Base-by-base conservation (phyloP, 2,113 vertebrate species). In the Aspidoscelis tigris region DNA sequence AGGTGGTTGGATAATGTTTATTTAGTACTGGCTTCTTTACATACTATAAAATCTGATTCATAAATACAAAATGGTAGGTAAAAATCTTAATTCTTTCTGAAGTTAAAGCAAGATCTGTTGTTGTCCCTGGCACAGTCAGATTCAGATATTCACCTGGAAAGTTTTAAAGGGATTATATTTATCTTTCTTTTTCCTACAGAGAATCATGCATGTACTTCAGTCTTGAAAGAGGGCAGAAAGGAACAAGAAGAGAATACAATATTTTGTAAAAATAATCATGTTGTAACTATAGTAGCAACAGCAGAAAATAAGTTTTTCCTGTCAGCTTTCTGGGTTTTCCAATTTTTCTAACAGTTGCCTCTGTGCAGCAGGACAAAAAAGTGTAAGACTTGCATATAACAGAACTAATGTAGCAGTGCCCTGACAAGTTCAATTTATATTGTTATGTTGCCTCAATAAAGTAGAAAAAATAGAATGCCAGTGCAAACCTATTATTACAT, bases 391-490 rank as follows among this genome's bases (percentile, higher is more conserved):
- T 90, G 77, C 55, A 74, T 77, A 84, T 89, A 90, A 65, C 53
- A 90, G 78, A 88, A 90, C 41, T 85, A 84, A 71, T 86, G 79
- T 50, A 77, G 84, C 53, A 89, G 65, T 85, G 83, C 88, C 93
- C 80, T 85, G 91, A 89, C 82, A 93, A 92, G 80, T 82, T 84
- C 72, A 84, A 79, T 92, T 92, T 89, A 86, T 87, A 88, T 68
- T 87, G 90, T 86, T 61, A 88, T 73, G 85, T 88, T 93, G 75
- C 87, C 85, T 93, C 84, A 82, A 90, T 90, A 91, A n/a, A 88
- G 77, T 66, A 41, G 87, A 88, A 91, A 94, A 95, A 74, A 89
- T 83, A 92, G 91, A 92, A 92, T 83, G 80, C 61, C 87, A 90
- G 21, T 75, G 88, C 72, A 94, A 93, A 92, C 70, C 91, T 92